These are phyloP conservation scores for Scomberomorus guttatus DNA, from an alignment of 2,797 vertebrate genomes.

Conservation along the genomic window DNA sequence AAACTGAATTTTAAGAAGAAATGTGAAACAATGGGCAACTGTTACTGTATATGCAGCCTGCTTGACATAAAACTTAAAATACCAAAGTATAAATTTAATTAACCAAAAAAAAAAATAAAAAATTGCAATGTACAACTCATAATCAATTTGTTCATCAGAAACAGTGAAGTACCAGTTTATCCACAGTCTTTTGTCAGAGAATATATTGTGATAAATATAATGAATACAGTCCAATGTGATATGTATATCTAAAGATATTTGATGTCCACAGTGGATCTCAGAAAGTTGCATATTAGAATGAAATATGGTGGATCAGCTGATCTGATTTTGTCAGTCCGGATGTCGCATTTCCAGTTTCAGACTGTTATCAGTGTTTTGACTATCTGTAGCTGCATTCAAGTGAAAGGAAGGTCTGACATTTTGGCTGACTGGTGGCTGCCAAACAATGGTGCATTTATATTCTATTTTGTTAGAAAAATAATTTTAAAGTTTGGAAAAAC, in stretches of 20 bases:
- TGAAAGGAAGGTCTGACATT: conserved; percentile 3
- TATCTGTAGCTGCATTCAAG: background rate
- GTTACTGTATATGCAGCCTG: background rate
- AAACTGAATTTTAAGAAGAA: background rate
- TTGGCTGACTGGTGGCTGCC: background rate
- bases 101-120: background rate
- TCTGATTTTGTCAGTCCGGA: background rate
- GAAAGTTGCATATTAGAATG: no score
- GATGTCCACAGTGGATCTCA: background rate
- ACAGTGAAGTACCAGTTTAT: background rate
- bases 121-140: background rate
- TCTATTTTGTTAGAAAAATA: background rate
- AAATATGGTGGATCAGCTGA: background rate
- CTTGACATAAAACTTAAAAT: background rate
- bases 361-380: background rate
- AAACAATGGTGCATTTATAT: background rate
- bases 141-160: background rate
- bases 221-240: background rate
- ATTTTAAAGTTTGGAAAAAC: background rate
- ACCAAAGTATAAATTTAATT: background rate
- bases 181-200: background rate
- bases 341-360: background rate
- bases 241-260: background rate
- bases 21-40: background rate
- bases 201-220: no score